These are phyloP conservation scores for Iselma pallidipennis DNA, from an alignment of 2,888 invertebrate genomes.

Conservation along the genomic window DNA sequence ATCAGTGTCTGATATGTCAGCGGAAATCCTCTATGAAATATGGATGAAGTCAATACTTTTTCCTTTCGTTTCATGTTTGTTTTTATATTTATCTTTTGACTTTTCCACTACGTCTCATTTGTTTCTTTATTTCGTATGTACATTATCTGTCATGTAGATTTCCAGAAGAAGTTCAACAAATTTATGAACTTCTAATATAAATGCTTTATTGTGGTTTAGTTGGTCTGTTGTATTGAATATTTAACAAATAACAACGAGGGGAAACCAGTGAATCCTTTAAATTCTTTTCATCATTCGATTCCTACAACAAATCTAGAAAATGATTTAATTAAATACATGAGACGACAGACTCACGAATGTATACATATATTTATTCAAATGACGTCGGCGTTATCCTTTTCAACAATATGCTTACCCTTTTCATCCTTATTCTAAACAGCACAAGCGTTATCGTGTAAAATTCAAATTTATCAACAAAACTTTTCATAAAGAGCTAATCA, in stretches of 20 bases:
- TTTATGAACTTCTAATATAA: too few relatives aligned
- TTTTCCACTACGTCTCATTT: too few relatives aligned
- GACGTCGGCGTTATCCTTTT: not conserved
- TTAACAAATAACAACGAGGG: too few relatives aligned
- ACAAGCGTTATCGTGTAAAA: not conserved
- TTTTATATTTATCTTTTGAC: too few relatives aligned
- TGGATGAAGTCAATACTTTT: not conserved
- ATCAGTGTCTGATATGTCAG: not conserved
- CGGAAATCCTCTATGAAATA: not conserved
- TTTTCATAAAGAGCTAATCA: too few relatives aligned
- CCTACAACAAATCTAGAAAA: not conserved
- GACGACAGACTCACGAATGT: not conserved
- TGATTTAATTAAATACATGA: not conserved
- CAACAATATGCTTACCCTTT: not conserved
- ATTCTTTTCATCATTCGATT: too few relatives aligned
- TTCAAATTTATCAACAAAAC: not conserved
- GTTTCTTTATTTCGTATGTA: too few relatives aligned
- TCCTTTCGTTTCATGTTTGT: not conserved
- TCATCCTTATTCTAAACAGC: not conserved
- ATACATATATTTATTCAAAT: not conserved
- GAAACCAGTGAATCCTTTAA: too few relatives aligned
- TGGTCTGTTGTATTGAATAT: too few relatives aligned
- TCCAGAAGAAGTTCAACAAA: too few relatives aligned
- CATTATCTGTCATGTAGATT: too few relatives aligned
- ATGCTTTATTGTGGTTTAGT: too few relatives aligned